Evolutionary conservation across 23 tunicate genomes (phyloP).

Genomic region (Phallusia fumigata): DNA sequence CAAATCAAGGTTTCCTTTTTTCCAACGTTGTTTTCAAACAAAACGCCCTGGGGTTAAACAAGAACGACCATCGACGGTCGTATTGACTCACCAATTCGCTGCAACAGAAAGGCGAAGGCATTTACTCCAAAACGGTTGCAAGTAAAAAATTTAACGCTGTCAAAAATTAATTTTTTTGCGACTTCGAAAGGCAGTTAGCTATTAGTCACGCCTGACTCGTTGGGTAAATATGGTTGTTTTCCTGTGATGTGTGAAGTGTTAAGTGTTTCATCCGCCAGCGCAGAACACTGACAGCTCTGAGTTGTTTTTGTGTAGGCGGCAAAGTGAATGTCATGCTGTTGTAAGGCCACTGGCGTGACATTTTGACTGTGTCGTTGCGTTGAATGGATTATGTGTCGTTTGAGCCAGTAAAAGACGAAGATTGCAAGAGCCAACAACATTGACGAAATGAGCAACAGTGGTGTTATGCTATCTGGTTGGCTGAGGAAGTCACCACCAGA

Average conservation of each 20-base stretch:
- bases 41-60: not conserved
- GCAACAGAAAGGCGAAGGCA: not conserved
- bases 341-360: not conserved
- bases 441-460: slow-evolving; percentile 58
- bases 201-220: not conserved
- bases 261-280: not conserved
- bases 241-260: not conserved
- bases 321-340: not conserved
- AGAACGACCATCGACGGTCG: not conserved
- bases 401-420: too few species aligned
- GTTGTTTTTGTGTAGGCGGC: slow-evolving; percentile 8
- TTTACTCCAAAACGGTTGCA: not conserved
- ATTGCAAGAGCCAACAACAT: too few species aligned
- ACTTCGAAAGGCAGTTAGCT: not conserved
- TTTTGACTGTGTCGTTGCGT: too few species aligned
- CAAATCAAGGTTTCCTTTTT: too few species aligned
- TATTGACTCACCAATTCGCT: not conserved
- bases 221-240: not conserved
- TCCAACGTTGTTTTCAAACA: not conserved
- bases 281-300: not conserved
- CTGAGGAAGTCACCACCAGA: slow-evolving; percentile 92
- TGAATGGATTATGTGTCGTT: too few species aligned
- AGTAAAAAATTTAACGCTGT: not conserved
- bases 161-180: not conserved
- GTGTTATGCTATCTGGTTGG: slow-evolving; percentile 86